These are phyloP conservation scores for Melanaphis sacchari DNA, from an alignment of 1,140 invertebrate genomes.

Conservation along the genomic window DNA sequence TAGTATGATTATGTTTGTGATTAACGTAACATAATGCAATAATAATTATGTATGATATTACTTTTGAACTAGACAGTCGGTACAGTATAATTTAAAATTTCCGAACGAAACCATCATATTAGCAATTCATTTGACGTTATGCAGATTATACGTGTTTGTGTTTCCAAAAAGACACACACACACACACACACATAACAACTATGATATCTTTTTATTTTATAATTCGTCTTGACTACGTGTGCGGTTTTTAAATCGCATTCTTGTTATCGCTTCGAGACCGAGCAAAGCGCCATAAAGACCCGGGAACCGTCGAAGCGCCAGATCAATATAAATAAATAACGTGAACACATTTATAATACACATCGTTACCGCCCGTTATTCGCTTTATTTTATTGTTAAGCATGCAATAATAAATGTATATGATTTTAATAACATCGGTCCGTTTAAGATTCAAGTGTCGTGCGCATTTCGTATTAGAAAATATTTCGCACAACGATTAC, in stretches of 20 bases:
- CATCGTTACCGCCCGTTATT: neutral
- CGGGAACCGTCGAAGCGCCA: neutral
- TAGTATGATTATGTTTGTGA: neutral
- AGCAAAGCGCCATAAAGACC: too few relatives aligned
- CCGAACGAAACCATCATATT: neutral
- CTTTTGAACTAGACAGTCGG: neutral
- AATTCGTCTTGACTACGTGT: conserved; percentile 24
- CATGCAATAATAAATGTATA: conserved; percentile 19
- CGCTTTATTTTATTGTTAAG: conserved; percentile 4
- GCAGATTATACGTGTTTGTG: conserved; percentile 32
- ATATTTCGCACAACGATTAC: neutral
- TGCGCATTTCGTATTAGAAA: neutral
- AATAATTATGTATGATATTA: neutral
- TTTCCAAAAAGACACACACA: neutral
- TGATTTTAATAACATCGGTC: neutral
- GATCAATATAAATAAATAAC: conserved; percentile 41
- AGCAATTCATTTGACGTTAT: neutral
- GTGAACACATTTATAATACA: conserved; percentile 21
- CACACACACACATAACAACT: neutral
- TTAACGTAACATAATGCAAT: neutral
- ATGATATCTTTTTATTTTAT: neutral
- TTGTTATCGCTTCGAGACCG: neutral
- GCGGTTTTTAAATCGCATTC: conserved; percentile 10
- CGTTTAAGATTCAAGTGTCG: conserved; percentile 26
- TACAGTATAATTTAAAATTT: neutral